Evolutionary conservation across 2,113 vertebrate species (phyloP).

Genomic region (Oreochromis aureus): DNA sequence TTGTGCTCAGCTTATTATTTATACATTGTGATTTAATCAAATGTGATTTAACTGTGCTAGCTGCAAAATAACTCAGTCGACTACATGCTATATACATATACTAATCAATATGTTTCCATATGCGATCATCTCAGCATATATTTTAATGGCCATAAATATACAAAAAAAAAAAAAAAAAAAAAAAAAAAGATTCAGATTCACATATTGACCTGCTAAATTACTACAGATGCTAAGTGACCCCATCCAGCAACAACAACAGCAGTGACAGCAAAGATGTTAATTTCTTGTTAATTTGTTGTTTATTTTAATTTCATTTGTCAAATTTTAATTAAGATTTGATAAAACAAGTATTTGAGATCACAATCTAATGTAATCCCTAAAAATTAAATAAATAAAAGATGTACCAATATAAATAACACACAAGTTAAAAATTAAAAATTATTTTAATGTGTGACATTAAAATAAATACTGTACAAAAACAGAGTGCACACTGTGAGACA

Average conservation of each 20-base stretch:
- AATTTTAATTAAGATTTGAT: neutral
- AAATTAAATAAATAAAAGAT: neutral
- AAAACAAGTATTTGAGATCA: neutral
- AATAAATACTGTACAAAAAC: neutral
- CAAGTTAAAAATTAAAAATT: neutral
- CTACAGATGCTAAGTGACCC: neutral
- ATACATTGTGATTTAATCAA: neutral
- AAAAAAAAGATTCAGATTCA: neutral
- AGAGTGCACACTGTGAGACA: neutral
- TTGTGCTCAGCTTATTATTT: neutral
- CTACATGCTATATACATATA: accelerated
- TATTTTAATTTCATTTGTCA: neutral
- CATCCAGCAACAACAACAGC: neutral
- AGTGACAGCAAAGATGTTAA: neutral
- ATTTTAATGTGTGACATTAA: too few relatives aligned
- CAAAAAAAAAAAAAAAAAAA: neutral
- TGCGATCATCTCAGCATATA: neutral
- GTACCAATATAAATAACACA: neutral
- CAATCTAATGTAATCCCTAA: neutral
- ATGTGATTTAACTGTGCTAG: neutral
- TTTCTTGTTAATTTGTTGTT: neutral
- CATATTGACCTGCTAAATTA: neutral
- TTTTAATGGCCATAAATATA: neutral
- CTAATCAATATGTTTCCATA: neutral
- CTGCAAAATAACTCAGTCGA: neutral